phyloP scores from a whole-genome alignment of 23 tunicate species.

The Aplidium turbinatum region DNA sequence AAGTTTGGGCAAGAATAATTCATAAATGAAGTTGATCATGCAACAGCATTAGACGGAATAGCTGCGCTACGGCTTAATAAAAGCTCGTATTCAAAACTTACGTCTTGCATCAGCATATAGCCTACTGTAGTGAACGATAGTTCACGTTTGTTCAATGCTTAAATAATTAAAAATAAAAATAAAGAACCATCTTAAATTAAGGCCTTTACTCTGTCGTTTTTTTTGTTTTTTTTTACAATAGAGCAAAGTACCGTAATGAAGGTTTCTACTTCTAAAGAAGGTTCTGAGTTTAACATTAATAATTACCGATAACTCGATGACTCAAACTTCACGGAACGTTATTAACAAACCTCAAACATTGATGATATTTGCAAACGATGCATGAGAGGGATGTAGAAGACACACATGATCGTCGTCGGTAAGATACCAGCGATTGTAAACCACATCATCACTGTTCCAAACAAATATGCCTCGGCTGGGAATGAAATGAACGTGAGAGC shows the following conservation, averaged over 20 bases:
- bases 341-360: not conserved
- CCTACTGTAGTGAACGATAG: too few relatives aligned
- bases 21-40: too few relatives aligned
- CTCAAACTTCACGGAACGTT: not conserved
- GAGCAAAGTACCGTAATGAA: not conserved
- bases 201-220: not conserved
- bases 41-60: too few relatives aligned
- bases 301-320: not conserved
- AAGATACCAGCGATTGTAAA: not conserved
- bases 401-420: not conserved
- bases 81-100: too few relatives aligned
- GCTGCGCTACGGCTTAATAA: too few relatives aligned
- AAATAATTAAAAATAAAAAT: too few relatives aligned
- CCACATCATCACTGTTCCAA: constrained; percentile 22
- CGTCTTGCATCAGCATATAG: too few relatives aligned
- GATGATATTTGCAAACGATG: not conserved
- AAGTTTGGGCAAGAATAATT: too few relatives aligned
- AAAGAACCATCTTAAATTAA: too few relatives aligned
- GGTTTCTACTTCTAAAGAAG: not conserved
- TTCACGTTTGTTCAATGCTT: too few relatives aligned
- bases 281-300: not conserved
- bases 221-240: not conserved
- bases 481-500: constrained; percentile 10
- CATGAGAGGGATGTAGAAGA: constrained; percentile 20
- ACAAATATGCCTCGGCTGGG: constrained; percentile 21